Conservation (phyloP, 2,888 invertebrate species). For the Andrena hattorfiana region DNA sequence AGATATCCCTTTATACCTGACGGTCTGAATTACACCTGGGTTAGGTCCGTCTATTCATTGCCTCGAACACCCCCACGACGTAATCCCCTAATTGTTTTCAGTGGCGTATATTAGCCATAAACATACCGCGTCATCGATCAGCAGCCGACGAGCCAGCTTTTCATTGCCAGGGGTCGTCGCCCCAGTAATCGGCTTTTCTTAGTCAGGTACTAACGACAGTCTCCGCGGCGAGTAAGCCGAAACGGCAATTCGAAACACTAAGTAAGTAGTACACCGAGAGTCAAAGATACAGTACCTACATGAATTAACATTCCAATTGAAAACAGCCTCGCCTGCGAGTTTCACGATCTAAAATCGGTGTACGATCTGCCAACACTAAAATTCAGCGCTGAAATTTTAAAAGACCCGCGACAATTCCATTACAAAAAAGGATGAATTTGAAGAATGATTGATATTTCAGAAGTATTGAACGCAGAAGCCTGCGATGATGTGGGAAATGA, state of each 20-base stretch:
- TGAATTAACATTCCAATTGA: slow-evolving; percentile 7
- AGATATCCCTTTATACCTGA: neutral
- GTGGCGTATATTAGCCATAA: neutral
- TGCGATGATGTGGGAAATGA: slow-evolving; percentile 1
- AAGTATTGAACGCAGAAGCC: neutral
- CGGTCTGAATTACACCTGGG: neutral
- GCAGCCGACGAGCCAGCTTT: slow-evolving; percentile 18
- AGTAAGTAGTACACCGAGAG: no score
- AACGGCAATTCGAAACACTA: neutral
- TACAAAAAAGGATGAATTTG: no score
- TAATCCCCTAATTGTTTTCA: neutral
- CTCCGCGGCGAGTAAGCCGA: neutral
- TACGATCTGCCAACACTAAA: no score
- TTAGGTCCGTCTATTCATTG: neutral
- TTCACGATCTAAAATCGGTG: neutral
- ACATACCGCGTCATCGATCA: slow-evolving; percentile 4
- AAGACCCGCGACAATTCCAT: no score
- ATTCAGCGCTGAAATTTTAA: no score
- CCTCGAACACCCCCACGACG: neutral
- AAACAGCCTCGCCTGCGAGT: neutral
- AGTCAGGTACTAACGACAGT: neutral
- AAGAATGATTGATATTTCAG: no score
- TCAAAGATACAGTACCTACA: neutral
- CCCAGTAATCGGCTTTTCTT: slow-evolving; percentile 41
- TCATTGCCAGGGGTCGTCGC: slow-evolving; percentile 28